Conservation (phyloP, 2,797 vertebrate genomes). For the Gymnopithys bicolor region DNA sequence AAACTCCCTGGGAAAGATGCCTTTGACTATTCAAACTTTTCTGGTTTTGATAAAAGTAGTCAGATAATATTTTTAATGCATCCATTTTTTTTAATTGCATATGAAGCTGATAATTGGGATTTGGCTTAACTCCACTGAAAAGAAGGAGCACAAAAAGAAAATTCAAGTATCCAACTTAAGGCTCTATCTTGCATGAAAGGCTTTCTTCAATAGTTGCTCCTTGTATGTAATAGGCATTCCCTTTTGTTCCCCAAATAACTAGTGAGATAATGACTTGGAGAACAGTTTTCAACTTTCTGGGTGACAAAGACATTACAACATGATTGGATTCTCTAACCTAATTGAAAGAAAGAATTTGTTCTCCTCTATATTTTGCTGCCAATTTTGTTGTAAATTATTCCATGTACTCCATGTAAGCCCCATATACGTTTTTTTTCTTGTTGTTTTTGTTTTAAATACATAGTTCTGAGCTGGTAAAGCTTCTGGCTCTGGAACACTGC, state of each 20-base stretch:
- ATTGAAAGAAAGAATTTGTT: background rate
- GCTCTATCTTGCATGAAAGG: background rate
- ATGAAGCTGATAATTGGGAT: background rate
- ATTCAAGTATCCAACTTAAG: background rate
- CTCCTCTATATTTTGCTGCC: background rate
- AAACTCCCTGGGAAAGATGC: background rate
- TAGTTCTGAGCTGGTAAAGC: background rate
- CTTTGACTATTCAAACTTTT: background rate
- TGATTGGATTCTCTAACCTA: background rate
- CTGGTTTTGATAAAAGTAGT: background rate
- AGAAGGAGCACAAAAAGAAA: background rate
- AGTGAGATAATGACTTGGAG: background rate
- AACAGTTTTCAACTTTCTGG: background rate
- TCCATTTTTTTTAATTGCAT: background rate
- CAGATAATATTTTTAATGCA: background rate
- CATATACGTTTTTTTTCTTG: background rate
- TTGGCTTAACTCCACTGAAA: background rate
- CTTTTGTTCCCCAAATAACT: background rate
- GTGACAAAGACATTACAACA: background rate
- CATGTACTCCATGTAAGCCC: background rate
- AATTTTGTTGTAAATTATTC: background rate
- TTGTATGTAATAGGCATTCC: background rate
- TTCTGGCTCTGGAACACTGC: background rate
- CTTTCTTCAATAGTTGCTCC: background rate
- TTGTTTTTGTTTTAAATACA: background rate